Conservation (phyloP, 2,113 vertebrate species). For the Lophura nycthemera region DNA sequence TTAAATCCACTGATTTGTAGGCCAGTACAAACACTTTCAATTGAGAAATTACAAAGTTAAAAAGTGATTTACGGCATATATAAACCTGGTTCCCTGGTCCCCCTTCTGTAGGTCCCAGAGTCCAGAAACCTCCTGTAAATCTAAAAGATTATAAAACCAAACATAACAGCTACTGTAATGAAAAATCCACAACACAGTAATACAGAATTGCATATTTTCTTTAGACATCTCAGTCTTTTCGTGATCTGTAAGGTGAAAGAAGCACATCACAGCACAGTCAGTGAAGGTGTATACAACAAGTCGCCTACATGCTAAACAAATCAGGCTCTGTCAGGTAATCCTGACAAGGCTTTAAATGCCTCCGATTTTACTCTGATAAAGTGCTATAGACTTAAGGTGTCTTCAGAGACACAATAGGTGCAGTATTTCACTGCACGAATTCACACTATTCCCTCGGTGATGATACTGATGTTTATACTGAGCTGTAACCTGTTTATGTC, state of each 20-base stretch:
- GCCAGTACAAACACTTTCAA: not conserved
- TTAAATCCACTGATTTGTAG: not conserved
- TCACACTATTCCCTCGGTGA: not conserved
- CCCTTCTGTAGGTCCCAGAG: not conserved
- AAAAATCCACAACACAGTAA: not conserved
- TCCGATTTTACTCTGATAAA: not conserved
- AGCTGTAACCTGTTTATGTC: not conserved
- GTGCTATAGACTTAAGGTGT: not conserved
- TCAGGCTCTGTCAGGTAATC: fast-evolving
- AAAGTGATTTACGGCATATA: not conserved
- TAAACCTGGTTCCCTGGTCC: not conserved
- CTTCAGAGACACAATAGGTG: not conserved
- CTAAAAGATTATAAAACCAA: not conserved
- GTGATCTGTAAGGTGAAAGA: not conserved
- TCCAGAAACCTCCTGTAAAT: not conserved
- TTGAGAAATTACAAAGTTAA: not conserved
- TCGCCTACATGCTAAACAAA: not conserved
- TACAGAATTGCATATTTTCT: not conserved
- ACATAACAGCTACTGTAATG: not conserved
- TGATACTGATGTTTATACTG: not conserved
- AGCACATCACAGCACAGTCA: not conserved
- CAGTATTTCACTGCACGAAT: not conserved
- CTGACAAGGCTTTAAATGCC: not conserved
- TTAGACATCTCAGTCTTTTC: not conserved
- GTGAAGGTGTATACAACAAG: fast-evolving